Evolutionary conservation across 1,140 invertebrate species (phyloP).

Genomic region (Bombus confusus): DNA sequence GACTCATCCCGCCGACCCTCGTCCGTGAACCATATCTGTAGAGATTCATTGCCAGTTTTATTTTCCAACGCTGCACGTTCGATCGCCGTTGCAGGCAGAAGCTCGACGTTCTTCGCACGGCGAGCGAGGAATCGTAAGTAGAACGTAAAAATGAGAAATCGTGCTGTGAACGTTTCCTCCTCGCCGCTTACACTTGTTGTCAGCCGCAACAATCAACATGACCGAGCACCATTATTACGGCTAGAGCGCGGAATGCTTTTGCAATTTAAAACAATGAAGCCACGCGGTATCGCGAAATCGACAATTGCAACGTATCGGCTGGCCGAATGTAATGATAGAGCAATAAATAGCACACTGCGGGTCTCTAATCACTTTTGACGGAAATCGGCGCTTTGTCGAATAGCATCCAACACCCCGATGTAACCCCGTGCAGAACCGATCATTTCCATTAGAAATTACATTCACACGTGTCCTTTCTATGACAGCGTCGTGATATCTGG

Average conservation of each 20-base stretch:
- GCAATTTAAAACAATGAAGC: conserved; percentile 35
- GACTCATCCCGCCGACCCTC: neutral
- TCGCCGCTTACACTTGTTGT: conserved; percentile 7
- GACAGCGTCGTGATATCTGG: too few relatives aligned
- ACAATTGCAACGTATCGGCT: conserved; percentile 8
- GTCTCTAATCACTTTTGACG: conserved; percentile 1
- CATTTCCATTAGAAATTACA: neutral
- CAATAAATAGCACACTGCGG: conserved; percentile 4
- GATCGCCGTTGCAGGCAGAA: neutral
- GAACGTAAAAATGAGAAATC: conserved; percentile 23
- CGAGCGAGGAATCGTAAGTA: conserved; percentile 6
- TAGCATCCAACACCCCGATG: neutral
- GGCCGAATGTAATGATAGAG: conserved; percentile 16
- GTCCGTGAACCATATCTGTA: neutral
- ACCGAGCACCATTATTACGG: neutral
- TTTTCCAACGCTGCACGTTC: neutral
- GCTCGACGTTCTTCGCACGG: neutral
- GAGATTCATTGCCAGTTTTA: neutral
- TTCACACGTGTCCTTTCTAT: too few relatives aligned
- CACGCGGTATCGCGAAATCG: conserved; percentile 14
- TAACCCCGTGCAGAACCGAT: neutral
- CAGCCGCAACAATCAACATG: conserved; percentile 12
- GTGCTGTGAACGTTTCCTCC: conserved; percentile 23
- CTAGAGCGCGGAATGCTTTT: neutral
- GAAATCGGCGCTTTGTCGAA: neutral